Conservation (phyloP, 2,888 invertebrate species). For the Lapara coniferarum region DNA sequence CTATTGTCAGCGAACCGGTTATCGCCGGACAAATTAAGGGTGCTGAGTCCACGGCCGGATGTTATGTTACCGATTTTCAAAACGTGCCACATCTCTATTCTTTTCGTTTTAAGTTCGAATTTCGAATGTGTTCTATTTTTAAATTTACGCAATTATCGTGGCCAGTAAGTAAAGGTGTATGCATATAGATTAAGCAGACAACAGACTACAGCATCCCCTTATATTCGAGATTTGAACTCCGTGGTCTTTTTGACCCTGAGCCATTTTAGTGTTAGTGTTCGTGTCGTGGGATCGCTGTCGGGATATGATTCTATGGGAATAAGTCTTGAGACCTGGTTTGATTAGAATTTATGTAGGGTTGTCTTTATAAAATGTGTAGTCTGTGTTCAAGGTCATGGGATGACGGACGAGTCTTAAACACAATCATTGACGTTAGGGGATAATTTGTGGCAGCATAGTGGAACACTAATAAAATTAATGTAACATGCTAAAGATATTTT, state of each 20-base stretch:
- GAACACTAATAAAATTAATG: neutral
- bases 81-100: constrained; percentile 32
- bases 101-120: constrained; percentile 39
- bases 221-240: constrained; percentile 66
- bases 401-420: neutral
- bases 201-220: constrained; percentile 71
- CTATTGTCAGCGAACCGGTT: constrained; percentile 76
- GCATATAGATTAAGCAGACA: constrained; percentile 74
- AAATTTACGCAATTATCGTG: constrained; percentile 36
- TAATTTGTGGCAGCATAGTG: neutral
- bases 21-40: constrained; percentile 73
- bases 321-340: constrained; percentile 23
- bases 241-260: constrained; percentile 72
- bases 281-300: constrained; percentile 71
- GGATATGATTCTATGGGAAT: constrained; percentile 74
- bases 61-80: constrained; percentile 17
- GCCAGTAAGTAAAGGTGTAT: constrained; percentile 72
- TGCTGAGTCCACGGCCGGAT: constrained; percentile 57
- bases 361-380: constrained; percentile 2
- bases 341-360: constrained; percentile 29
- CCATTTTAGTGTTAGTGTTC: constrained; percentile 57
- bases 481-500: neutral
- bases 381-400: constrained; percentile 4
- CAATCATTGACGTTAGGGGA: neutral
- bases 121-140: constrained; percentile 36